Evolutionary conservation across 2,888 invertebrate species (phyloP).

Genomic region (Pollenia griseotomentosa): DNA sequence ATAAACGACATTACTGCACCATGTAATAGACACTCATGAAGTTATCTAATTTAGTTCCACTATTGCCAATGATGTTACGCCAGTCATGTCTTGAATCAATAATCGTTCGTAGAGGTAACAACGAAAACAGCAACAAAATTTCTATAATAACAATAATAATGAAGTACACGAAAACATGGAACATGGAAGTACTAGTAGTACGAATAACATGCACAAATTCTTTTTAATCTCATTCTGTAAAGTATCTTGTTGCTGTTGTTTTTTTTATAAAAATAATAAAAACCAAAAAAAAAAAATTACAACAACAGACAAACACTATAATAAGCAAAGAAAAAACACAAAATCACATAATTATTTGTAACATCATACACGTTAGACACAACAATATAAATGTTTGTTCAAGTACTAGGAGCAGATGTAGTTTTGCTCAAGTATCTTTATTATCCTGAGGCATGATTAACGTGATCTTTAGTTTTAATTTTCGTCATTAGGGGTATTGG

Average conservation of each 20-base stretch:
- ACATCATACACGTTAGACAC: slow-evolving; percentile 49
- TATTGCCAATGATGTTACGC: slow-evolving; percentile 65
- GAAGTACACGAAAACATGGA: slow-evolving; percentile 80
- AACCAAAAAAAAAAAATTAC: slow-evolving; percentile 6
- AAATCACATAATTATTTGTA: slow-evolving; percentile 69
- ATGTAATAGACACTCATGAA: slow-evolving; percentile 72
- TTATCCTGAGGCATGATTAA: slow-evolving; percentile 61
- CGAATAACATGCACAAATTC: slow-evolving; percentile 60
- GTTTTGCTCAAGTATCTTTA: slow-evolving; percentile 41
- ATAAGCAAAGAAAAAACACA: slow-evolving; percentile 45
- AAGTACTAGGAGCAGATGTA: slow-evolving; percentile 24
- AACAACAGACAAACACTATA: not conserved
- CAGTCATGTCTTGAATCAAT: slow-evolving; percentile 56
- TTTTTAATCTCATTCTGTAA: slow-evolving; percentile 56
- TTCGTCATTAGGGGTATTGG: slow-evolving; percentile 26
- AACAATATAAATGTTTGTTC: slow-evolving; percentile 10
- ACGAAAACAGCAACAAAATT: slow-evolving; percentile 78
- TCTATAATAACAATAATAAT: slow-evolving; percentile 80
- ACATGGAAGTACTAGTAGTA: slow-evolving; percentile 51
- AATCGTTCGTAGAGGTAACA: slow-evolving; percentile 44
- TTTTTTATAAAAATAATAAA: slow-evolving; percentile 32
- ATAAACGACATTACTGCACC: slow-evolving; percentile 37
- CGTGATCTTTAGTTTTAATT: slow-evolving; percentile 37
- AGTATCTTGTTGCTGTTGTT: slow-evolving; percentile 48
- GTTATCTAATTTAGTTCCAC: slow-evolving; percentile 72